Conservation (phyloP, 2,888 invertebrate species). For the Pseudococcus viburni region DNA sequence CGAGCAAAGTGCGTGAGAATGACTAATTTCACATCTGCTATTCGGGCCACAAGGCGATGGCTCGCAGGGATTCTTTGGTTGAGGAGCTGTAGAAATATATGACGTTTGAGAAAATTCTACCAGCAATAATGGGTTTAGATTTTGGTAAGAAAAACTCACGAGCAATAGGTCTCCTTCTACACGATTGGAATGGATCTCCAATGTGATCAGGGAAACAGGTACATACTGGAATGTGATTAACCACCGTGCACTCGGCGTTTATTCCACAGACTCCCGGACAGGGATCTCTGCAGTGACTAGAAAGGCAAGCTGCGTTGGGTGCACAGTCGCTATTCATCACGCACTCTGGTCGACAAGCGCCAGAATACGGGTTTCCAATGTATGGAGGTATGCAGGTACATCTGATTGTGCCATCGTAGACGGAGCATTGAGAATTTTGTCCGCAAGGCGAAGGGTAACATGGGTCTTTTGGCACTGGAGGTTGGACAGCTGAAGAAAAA, state of each 20-base stretch:
- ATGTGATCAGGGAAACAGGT: slow-evolving; percentile 82
- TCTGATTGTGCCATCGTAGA: slow-evolving; percentile 79
- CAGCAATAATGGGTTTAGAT: neutral
- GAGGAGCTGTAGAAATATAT: slow-evolving; percentile 70
- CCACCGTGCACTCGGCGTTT: slow-evolving; percentile 86
- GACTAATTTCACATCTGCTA: slow-evolving; percentile 75
- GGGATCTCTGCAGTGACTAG: slow-evolving; percentile 88
- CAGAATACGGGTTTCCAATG: slow-evolving; percentile 87
- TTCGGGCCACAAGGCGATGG: slow-evolving; percentile 78
- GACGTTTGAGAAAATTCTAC: neutral
- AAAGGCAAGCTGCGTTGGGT: slow-evolving; percentile 82
- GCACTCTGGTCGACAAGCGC: slow-evolving; percentile 90
- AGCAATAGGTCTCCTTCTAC: slow-evolving; percentile 75
- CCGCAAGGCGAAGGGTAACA: slow-evolving; percentile 88
- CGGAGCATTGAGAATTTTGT: slow-evolving; percentile 85
- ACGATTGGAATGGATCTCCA: slow-evolving; percentile 88
- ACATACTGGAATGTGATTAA: slow-evolving; percentile 87
- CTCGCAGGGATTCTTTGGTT: slow-evolving; percentile 74
- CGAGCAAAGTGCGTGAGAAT: slow-evolving; percentile 75
- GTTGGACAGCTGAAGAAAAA: slow-evolving; percentile 68
- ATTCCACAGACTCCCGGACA: slow-evolving; percentile 87
- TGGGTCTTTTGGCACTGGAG: slow-evolving; percentile 74
- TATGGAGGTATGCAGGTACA: slow-evolving; percentile 92
- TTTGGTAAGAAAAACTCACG: slow-evolving; percentile 62
- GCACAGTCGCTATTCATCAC: slow-evolving; percentile 86